Conservation (phyloP, 2,113 vertebrate genomes). For the Ardeotis arabs region DNA sequence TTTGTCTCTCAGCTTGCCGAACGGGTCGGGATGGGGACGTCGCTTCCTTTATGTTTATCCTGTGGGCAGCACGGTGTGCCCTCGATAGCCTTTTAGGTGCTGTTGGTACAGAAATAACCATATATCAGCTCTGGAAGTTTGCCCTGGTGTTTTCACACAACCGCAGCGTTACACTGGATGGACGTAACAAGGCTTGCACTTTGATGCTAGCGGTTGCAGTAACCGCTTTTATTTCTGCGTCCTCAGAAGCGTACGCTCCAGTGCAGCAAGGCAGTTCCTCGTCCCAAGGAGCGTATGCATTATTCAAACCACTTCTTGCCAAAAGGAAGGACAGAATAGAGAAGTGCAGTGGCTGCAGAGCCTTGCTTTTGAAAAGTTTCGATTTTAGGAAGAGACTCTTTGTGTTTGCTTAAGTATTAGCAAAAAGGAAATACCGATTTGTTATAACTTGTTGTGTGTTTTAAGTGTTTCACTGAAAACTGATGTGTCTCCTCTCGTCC, state of each 20-base stretch:
- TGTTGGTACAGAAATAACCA: background rate
- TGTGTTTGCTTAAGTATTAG: background rate
- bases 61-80: background rate
- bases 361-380: background rate
- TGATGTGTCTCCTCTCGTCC: background rate
- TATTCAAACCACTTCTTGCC: background rate
- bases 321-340: rapidly evolving
- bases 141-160: background rate
- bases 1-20: rapidly evolving
- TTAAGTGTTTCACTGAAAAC: rapidly evolving
- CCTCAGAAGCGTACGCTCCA: background rate
- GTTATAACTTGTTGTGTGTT: rapidly evolving
- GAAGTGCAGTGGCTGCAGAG: background rate
- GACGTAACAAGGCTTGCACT: background rate
- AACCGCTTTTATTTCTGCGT: rapidly evolving
- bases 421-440: background rate
- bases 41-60: background rate
- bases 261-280: background rate
- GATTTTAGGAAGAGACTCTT: background rate
- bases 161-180: background rate
- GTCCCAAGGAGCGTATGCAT: rapidly evolving
- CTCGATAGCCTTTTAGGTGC: background rate
- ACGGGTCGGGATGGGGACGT: background rate
- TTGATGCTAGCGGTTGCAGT: background rate
- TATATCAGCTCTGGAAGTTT: background rate